These are phyloP conservation scores for Serripes groenlandicus DNA, from an alignment of 2,888 invertebrate species.

Conservation along the genomic window DNA sequence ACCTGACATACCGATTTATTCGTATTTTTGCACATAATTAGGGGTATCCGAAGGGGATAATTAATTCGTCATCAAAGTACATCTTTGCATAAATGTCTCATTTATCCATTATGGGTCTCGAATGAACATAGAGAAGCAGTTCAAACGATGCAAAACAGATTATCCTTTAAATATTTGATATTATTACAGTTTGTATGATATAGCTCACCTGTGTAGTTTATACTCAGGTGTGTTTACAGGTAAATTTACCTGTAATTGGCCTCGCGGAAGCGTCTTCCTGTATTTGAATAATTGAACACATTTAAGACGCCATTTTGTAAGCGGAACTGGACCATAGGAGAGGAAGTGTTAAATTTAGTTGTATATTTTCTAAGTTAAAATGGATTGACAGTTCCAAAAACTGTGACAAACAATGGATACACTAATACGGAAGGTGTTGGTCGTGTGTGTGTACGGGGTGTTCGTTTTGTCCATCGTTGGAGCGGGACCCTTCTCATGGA, in stretches of 20 bases:
- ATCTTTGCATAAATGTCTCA: slow-evolving; percentile 1
- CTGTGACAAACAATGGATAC: slow-evolving; percentile 45
- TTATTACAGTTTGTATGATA: neutral
- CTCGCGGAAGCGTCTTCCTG: slow-evolving; percentile 63
- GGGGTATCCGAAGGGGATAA: neutral
- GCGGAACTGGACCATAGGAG: slow-evolving; percentile 52
- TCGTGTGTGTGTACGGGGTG: slow-evolving; percentile 59
- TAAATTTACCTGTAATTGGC: slow-evolving; percentile 40
- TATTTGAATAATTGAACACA: slow-evolving; percentile 67
- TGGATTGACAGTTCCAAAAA: slow-evolving; percentile 38
- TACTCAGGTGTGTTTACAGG: slow-evolving; percentile 48
- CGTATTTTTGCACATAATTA: neutral
- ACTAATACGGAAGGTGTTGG: slow-evolving; percentile 36
- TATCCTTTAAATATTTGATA: neutral
- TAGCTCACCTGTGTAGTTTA: neutral
- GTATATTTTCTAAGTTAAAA: slow-evolving; percentile 13
- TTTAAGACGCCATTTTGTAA: slow-evolving; percentile 78
- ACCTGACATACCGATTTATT: neutral
- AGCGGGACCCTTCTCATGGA: slow-evolving; percentile 91
- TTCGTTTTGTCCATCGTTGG: slow-evolving; percentile 58
- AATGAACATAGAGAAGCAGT: no score
- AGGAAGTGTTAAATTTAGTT: slow-evolving; percentile 19
- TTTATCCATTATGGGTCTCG: no score
- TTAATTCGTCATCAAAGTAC: neutral
- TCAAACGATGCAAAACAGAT: no score